phyloP scores from a whole-genome alignment of 2,113 vertebrate species.

The Hemibagrus wyckioides region DNA sequence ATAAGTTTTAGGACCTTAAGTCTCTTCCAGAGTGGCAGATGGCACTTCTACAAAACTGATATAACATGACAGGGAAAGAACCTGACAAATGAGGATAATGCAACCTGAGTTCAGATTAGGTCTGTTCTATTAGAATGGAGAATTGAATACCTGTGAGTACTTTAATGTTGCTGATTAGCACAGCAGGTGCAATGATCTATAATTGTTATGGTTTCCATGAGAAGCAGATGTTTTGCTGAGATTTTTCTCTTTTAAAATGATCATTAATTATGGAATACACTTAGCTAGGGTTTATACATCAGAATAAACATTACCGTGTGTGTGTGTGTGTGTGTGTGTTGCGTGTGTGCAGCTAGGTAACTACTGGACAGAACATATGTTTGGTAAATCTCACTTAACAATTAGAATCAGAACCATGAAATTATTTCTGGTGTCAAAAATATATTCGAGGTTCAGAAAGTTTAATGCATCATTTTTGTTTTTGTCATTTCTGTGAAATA shows the following conservation, averaged over 20 bases:
- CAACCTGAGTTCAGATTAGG: slow-evolving; percentile 33
- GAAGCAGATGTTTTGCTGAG: slow-evolving; percentile 26
- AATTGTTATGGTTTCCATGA: slow-evolving; percentile 23
- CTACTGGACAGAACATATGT: too few species aligned
- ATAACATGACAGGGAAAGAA: not conserved
- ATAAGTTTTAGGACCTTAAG: not conserved
- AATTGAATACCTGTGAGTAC: slow-evolving; percentile 36
- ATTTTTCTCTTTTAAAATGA: slow-evolving; percentile 26
- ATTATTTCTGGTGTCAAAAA: too few species aligned
- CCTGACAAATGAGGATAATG: slow-evolving; percentile 24
- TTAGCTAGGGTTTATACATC: not conserved
- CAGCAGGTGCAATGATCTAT: not conserved
- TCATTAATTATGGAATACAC: slow-evolving; percentile 25
- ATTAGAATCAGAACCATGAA: too few species aligned
- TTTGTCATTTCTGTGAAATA: not conserved
- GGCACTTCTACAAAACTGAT: not conserved
- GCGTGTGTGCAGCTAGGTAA: too few species aligned
- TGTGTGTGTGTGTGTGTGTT: not conserved
- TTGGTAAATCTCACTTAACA: too few species aligned
- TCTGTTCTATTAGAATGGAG: slow-evolving; percentile 13
- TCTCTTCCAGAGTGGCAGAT: not conserved
- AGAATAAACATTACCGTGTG: slow-evolving; percentile 29
- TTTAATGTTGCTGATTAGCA: slow-evolving; percentile 36
- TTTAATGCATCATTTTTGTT: not conserved
- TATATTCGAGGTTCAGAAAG: too few species aligned